Conservation (phyloP, 2,797 vertebrate genomes). For the Spinibarbus caldwelli region DNA sequence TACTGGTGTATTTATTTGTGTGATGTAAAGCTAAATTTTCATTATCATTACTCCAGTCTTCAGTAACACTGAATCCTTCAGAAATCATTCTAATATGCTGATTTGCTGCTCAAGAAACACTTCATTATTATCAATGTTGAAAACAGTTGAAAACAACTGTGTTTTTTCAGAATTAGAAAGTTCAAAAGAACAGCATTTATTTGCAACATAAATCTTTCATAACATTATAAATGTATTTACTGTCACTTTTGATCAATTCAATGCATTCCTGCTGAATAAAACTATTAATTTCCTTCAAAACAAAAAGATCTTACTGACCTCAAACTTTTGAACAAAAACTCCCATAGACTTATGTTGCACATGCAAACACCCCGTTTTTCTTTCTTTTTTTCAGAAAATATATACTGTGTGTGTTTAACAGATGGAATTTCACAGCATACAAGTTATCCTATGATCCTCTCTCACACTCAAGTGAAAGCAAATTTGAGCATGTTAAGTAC, state of each 20-base stretch:
- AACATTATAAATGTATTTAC: not conserved
- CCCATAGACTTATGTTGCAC: not conserved
- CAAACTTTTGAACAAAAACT: not conserved
- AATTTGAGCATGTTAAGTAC: conserved; percentile 25
- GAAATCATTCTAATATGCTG: not conserved
- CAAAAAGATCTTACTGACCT: not conserved
- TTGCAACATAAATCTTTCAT: not conserved
- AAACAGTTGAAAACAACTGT: not conserved
- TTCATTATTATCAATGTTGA: not conserved
- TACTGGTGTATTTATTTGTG: not conserved
- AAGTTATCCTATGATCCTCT: conserved; percentile 54
- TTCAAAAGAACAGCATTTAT: not conserved
- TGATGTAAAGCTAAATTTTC: not conserved
- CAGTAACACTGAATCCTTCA: not conserved
- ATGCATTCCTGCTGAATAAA: too few relatives aligned
- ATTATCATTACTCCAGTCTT: not conserved
- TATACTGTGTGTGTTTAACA: conserved; percentile 34
- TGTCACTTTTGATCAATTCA: not conserved
- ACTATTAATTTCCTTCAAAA: not conserved
- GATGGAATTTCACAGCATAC: conserved; percentile 72
- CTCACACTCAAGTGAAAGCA: conserved; percentile 40
- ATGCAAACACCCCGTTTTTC: not conserved
- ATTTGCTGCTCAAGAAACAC: not conserved
- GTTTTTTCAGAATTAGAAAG: not conserved
- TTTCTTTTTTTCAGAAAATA: not conserved